Percentiles rank a stretch among this genome's conserved stretches.
phyloP scores from a whole-genome alignment of 2,888 invertebrate species.

The Brenthis hecate region DNA sequence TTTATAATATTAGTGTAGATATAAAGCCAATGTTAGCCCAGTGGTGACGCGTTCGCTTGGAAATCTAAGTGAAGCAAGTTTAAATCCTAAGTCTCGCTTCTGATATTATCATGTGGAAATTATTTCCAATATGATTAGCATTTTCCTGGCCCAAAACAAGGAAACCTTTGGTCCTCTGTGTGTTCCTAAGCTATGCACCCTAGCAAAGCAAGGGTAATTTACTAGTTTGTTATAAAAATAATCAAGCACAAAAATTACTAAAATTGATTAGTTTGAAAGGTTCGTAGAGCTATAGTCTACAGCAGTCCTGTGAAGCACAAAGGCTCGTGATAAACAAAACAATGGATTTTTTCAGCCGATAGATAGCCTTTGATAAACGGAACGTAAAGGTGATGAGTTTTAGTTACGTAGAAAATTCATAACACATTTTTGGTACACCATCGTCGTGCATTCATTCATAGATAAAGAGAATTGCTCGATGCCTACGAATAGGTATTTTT shows the following conservation, averaged over 20 bases:
- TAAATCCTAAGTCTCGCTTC: too few species aligned
- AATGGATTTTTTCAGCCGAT: neutral
- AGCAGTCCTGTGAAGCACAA: conserved; percentile 1
- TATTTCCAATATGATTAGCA: neutral
- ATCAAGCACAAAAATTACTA: neutral
- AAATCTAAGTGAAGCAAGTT: too few species aligned
- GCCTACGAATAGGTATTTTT: too few species aligned
- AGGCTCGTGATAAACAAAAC: conserved; percentile 10
- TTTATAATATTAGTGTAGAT: too few species aligned
- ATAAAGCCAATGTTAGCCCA: too few species aligned
- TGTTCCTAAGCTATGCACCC: too few species aligned
- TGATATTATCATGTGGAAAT: neutral
- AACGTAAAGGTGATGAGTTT: conserved; percentile 16
- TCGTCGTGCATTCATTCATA: too few species aligned
- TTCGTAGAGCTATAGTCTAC: conserved; percentile 4
- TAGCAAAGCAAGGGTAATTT: too few species aligned
- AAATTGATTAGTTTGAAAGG: conserved; percentile 22
- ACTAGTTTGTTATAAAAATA: too few species aligned
- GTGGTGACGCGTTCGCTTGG: too few species aligned
- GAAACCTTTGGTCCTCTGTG: too few species aligned
- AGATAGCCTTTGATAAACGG: conserved; percentile 8
- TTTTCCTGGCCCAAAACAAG: neutral
- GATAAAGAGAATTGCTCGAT: too few species aligned
- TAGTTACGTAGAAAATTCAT: conserved; percentile 10
- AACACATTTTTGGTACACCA: conserved; percentile 2